Evolutionary conservation across 1,140 invertebrate genomes (phyloP).

Genomic region (Coelopa frigida): DNA sequence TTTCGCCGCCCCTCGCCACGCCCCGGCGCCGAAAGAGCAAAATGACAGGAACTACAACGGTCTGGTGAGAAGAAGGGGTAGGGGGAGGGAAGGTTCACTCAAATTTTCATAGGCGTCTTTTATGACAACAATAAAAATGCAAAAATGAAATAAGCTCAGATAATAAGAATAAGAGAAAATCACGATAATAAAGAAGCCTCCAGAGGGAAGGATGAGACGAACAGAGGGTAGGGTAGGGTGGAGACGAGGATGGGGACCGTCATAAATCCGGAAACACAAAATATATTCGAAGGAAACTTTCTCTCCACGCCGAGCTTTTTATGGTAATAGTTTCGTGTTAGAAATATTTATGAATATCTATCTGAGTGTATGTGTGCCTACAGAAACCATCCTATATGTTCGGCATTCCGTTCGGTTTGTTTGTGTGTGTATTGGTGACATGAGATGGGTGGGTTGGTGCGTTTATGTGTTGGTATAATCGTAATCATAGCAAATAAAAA

Average conservation of each 20-base stretch:
- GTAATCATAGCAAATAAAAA: constrained; percentile 35
- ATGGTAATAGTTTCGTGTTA: constrained; percentile 44
- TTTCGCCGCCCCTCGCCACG: too few species aligned
- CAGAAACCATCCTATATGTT: too few species aligned
- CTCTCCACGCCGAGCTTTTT: constrained; percentile 24
- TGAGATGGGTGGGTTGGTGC: neutral
- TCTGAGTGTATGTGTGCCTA: neutral
- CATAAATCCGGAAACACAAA: too few species aligned
- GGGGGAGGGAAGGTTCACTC: constrained; percentile 43
- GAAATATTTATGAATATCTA: constrained; percentile 38
- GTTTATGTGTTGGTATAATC: neutral
- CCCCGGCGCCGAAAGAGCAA: too few species aligned
- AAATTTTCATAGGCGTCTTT: constrained; percentile 44
- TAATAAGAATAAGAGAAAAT: neutral
- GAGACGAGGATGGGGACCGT: too few species aligned
- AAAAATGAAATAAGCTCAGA: constrained; percentile 24
- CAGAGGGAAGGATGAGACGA: too few species aligned
- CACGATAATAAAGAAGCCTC: too few species aligned
- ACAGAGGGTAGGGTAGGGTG: too few species aligned
- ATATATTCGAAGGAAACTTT: too few species aligned
- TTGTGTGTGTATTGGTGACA: neutral
- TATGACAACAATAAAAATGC: constrained; percentile 45
- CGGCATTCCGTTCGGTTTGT: too few species aligned
- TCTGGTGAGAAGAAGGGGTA: too few species aligned
- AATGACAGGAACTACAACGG: too few species aligned